A percentile compares a stretch with the other conserved stretches of the same genome.
These are phyloP conservation scores for Solen grandis DNA, from an alignment of 1,140 invertebrate species.

Conservation along the genomic window DNA sequence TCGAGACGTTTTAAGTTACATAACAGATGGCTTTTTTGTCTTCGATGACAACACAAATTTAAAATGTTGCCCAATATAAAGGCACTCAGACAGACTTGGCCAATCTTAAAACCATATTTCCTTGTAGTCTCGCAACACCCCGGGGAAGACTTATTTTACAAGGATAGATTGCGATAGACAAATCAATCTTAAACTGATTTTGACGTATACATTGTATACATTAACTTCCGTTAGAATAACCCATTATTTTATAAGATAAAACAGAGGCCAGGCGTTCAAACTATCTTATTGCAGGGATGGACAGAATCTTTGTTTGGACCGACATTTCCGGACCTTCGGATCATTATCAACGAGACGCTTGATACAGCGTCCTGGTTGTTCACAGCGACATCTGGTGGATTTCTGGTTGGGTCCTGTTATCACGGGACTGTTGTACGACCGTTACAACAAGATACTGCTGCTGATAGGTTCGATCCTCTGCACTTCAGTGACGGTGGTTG, in stretches of 20 bases:
- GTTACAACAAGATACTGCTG: conserved; percentile 20
- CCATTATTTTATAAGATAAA: background rate
- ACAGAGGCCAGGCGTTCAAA: background rate
- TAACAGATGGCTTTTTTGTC: no score
- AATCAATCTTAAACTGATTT: no score
- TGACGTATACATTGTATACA: no score
- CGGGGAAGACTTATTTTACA: background rate
- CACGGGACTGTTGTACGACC: conserved; percentile 30
- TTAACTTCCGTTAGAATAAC: background rate
- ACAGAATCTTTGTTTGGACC: conserved; percentile 24
- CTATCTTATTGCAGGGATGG: conserved; percentile 24
- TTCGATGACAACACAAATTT: no score
- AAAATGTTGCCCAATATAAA: no score
- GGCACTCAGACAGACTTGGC: no score
- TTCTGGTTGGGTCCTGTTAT: conserved; percentile 28
- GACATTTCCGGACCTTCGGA: conserved; percentile 31
- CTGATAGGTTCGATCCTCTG: conserved; percentile 18
- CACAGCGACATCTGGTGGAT: conserved; percentile 15
- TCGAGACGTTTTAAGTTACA: no score
- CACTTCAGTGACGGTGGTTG: conserved; percentile 1
- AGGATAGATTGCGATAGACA: background rate
- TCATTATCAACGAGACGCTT: conserved; percentile 21
- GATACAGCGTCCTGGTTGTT: conserved; percentile 35
- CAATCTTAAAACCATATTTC: no score
- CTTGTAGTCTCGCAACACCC: background rate